These are phyloP conservation scores for Halesus radiatus DNA, from an alignment of 1,140 invertebrate species.

Conservation along the genomic window DNA sequence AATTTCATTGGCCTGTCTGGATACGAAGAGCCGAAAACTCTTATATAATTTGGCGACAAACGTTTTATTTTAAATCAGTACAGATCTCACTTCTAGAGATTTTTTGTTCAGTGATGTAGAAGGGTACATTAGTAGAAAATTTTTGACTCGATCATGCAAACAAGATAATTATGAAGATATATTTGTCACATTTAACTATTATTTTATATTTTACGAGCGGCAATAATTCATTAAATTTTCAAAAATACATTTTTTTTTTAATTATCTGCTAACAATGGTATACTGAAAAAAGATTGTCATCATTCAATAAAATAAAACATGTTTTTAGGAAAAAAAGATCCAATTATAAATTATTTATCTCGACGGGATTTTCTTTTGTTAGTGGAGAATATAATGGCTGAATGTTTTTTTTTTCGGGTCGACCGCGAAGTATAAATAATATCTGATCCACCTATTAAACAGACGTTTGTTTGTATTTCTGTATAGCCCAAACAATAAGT, in stretches of 20 bases:
- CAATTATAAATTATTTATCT: slow-evolving; percentile 1
- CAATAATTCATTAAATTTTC: no score
- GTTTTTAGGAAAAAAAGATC: not conserved
- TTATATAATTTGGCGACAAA: no score
- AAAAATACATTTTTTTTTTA: not conserved
- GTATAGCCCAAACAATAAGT: slow-evolving; percentile 14
- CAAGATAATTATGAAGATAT: no score
- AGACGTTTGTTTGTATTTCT: not conserved
- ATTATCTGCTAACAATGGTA: not conserved
- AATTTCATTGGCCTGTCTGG: no score
- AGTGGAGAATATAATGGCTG: slow-evolving; percentile 10
- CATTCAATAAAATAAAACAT: not conserved
- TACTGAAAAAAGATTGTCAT: not conserved
- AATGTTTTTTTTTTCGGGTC: slow-evolving; percentile 34
- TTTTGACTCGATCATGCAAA: no score
- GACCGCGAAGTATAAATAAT: slow-evolving; percentile 26
- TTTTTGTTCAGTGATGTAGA: no score
- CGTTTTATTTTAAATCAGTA: no score
- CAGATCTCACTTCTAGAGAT: no score
- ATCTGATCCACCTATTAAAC: slow-evolving; percentile 13
- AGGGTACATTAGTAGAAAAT: no score
- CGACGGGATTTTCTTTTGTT: slow-evolving; percentile 9
- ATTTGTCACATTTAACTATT: no score
- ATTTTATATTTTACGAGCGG: no score
- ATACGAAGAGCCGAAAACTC: no score